Evolutionary conservation across 2,113 vertebrate species (phyloP).

Genomic region (Azemiops feae): DNA sequence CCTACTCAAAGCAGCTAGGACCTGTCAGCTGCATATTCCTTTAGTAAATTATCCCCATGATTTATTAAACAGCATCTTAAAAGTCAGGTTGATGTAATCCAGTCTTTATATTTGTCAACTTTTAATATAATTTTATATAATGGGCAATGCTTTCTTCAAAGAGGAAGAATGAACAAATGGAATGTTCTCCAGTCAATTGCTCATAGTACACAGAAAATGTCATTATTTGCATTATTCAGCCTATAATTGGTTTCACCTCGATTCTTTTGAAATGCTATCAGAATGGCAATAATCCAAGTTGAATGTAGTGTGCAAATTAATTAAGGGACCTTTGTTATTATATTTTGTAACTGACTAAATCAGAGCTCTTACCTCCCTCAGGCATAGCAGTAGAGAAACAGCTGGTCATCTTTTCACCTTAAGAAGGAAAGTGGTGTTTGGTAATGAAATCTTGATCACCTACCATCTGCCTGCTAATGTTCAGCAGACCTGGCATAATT

Average conservation of each 20-base stretch:
- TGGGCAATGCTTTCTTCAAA: not conserved
- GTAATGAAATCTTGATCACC: constrained; percentile 64
- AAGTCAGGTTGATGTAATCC: not conserved
- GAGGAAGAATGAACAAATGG: not conserved
- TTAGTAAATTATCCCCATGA: not conserved
- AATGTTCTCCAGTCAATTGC: not conserved
- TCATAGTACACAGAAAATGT: constrained; percentile 12
- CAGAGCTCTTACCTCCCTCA: constrained; percentile 18
- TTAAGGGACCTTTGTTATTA: constrained; percentile 14
- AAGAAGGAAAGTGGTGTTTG: constrained; percentile 52
- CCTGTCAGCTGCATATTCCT: not conserved
- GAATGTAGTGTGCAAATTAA: constrained; percentile 10
- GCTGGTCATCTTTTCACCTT: constrained; percentile 59
- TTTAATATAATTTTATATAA: constrained; percentile 19
- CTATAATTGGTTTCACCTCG: constrained; percentile 27
- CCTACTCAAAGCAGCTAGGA: not conserved
- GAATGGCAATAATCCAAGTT: constrained; percentile 19
- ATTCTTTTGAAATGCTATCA: constrained; percentile 21
- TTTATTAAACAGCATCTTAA: constrained; percentile 13
- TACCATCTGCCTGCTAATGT: constrained; percentile 61
- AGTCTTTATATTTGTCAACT: constrained; percentile 5
- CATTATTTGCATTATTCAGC: constrained; percentile 30
- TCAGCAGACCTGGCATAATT: constrained; percentile 45
- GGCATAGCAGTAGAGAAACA: constrained; percentile 46
- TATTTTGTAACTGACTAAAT: constrained; percentile 30